Base-by-base conservation (phyloP, 2,888 invertebrate genomes). In the Tortricodes alternella region DNA sequence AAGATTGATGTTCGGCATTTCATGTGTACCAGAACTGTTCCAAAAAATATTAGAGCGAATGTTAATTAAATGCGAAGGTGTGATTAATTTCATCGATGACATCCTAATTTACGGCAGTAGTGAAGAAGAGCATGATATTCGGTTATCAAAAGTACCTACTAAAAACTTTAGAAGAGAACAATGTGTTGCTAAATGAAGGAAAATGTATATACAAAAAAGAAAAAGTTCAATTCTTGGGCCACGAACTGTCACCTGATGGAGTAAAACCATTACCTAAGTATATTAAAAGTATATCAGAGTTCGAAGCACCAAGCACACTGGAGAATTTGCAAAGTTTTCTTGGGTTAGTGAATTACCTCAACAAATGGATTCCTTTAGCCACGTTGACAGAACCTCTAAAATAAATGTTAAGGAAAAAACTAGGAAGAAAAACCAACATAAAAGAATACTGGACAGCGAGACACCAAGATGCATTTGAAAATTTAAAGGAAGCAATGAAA, bases 1-100 rank as follows among this genome's bases (percentile, higher is more conserved):
- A 53, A 51, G 73, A 29, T 57, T 73, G 7, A 63, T 75, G 62
- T 74, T 77, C 61, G 74, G 74, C 7, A 68, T 73, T 4, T 4
- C 32, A 1, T 46, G 58, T 38, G 39, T 58, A 29, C 67, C 75
- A 35, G 74, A 76, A 51, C 0, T 73, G 68, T 48, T 32, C 5
- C 32, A 32, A 6, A 13, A 13, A 4, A 13, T 32, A 6, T 6
- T 29, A 11, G 29, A 29, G 29, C 3, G 13, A 44, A 29, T 75
- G 68, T 50, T n/a, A n/a, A n/a, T 76, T 21, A 58, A 5, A 8
- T 55, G 56, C 29, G 56, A 41, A 49, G 48, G 48, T 8, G 49
- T 35, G 1, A 23, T 43, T 3, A 48, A 48, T 16, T 39, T 23
- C 3, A 52, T 35, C n/a, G 46, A 46, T 13, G 35, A 46, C 43